Evolutionary conservation across 2,797 vertebrate species (phyloP), one percentile per base, ranked within the genome.

Genomic region (Choloepus didactylus): DNA sequence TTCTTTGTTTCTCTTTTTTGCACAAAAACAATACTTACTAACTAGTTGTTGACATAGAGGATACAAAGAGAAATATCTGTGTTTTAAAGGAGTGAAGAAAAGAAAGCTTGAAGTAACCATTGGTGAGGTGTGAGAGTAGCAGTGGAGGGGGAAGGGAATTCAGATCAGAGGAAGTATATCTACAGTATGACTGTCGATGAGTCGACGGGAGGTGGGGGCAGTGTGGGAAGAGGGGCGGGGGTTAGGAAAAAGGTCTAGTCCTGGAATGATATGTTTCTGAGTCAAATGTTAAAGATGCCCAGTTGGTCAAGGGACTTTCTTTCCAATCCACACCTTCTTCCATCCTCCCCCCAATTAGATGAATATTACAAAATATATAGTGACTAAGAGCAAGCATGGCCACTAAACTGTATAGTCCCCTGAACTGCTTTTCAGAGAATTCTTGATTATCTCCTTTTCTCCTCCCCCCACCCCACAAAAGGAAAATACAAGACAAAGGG

Each of bases 21-120:
- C 7, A 29, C 59, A 27, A 21, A 89, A 89, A 72, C 69, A 95
- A 84, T 64, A 93, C 86, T 93, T 94, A 69, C 80, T 97, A 85
- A 46, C 29, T 87, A 91, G 9, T 23, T 88, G 76, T 95, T 92
- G 35, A 82, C n/a, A 56, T 92, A 80, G 80, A 84, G 89, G 59
- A 51, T 75, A 75, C 41, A 95, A 93, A 84, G 59, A 95, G 62
- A 91, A 90, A 69, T 23, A 70, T 67, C 69, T 62, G 49, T 90
- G 29, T 73, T 97, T 93, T 80, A 60, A 46, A 79, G 72, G 46
- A 29, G n/a, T 88, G 29, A 88, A 54, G 84, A 93, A 76, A 76
- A 95, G 89, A 29, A 90, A 70, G 27, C 15, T 70, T 66, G 77
- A 38, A 64, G 3, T 96, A 77, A 72, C 25, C 27, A 31, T 85